Evolutionary conservation across 1,140 invertebrate species (phyloP).

Genomic region (Nasonia giraulti): DNA sequence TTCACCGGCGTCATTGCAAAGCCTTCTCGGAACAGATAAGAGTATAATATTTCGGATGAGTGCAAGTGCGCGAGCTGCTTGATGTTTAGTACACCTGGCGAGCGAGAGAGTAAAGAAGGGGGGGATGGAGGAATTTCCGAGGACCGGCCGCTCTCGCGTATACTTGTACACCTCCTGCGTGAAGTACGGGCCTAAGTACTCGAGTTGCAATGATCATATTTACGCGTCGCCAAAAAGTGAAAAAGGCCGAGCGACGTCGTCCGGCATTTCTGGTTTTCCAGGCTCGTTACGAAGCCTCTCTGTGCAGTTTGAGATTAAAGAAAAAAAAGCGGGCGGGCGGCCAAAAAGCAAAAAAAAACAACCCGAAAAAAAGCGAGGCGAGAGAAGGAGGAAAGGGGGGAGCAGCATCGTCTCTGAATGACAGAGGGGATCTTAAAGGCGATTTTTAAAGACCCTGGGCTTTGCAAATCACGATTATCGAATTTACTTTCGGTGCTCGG

Average conservation of each 20-base stretch:
- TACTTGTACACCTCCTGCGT: no score
- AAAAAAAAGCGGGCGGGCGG: constrained; percentile 44
- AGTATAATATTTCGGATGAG: not conserved
- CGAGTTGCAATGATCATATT: constrained; percentile 12
- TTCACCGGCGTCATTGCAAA: not conserved
- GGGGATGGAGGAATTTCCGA: constrained; percentile 19
- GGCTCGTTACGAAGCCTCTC: constrained; percentile 37
- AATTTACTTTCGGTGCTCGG: constrained; percentile 47
- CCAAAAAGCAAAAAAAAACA: not conserved
- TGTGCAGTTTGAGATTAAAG: not conserved
- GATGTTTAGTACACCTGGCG: not conserved
- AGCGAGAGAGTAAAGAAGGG: not conserved
- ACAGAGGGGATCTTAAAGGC: constrained; percentile 50
- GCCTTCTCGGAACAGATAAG: not conserved
- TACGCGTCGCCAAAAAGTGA: constrained; percentile 41
- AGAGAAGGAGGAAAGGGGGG: not conserved
- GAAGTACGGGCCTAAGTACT: constrained; percentile 39
- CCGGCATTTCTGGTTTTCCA: constrained; percentile 49
- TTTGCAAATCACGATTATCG: constrained; percentile 48
- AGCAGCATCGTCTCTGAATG: constrained; percentile 43
- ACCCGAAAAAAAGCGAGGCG: constrained; percentile 1
- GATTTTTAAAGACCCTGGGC: constrained; percentile 47
- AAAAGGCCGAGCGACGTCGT: constrained; percentile 38
- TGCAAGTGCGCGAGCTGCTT: not conserved
- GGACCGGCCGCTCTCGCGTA: not conserved